phyloP scores from a whole-genome alignment of 2,113 vertebrate species.

The Alligator sinensis region DNA sequence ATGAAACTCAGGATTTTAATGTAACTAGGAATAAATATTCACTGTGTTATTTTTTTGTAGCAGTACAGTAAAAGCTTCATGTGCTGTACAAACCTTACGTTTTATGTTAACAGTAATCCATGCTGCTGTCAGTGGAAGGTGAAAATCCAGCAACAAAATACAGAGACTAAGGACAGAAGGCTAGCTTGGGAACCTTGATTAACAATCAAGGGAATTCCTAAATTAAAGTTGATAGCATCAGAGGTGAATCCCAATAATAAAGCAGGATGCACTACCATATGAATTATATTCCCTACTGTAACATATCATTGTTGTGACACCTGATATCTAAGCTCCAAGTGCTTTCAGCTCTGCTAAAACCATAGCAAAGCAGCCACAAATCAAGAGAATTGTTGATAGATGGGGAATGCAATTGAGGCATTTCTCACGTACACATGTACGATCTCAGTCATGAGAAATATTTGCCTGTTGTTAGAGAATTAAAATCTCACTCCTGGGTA shows the following conservation, averaged over 20 bases:
- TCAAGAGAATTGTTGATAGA: slow-evolving; percentile 51
- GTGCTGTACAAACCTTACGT: not conserved
- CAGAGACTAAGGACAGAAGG: not conserved
- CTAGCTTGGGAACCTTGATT: not conserved
- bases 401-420: slow-evolving; percentile 26
- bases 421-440: not conserved
- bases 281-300: slow-evolving; percentile 28
- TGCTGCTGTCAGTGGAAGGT: not conserved
- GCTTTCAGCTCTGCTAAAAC: slow-evolving; percentile 36
- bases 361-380: slow-evolving; percentile 25
- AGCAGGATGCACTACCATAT: not conserved
- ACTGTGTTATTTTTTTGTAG: not conserved
- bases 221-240: not conserved
- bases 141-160: not conserved
- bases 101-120: not conserved
- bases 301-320: slow-evolving; percentile 8
- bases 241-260: slow-evolving; percentile 26
- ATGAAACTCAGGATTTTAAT: not conserved
- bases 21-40: not conserved
- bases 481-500: slow-evolving; percentile 22
- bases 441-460: slow-evolving; percentile 56
- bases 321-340: slow-evolving; percentile 9
- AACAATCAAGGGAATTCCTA: slow-evolving; percentile 17
- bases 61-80: not conserved
- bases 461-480: slow-evolving; percentile 16